phyloP scores from a whole-genome alignment of 2,888 invertebrate species.

The Leptura quadrifasciata region DNA sequence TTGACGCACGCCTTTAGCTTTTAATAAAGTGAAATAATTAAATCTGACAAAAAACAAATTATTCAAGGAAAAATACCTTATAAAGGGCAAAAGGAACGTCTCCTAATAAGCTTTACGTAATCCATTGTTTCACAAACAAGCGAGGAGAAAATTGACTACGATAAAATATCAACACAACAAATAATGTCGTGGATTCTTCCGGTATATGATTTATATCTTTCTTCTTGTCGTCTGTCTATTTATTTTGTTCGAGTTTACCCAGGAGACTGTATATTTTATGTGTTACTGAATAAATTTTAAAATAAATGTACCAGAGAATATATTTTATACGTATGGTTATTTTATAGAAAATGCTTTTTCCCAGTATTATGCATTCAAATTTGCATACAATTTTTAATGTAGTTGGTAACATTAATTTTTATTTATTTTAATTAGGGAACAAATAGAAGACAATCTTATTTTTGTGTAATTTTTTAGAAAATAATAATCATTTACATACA shows the following conservation, averaged over 20 bases:
- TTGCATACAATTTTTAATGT: no score
- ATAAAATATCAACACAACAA: conserved; percentile 42
- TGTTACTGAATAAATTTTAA: conserved; percentile 18
- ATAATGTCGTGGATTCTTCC: conserved; percentile 38
- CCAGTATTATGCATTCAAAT: no score
- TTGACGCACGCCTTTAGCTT: neutral
- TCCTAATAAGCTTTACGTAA: conserved; percentile 27
- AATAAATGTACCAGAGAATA: neutral
- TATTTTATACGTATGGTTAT: neutral
- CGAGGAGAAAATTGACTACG: conserved; percentile 35
- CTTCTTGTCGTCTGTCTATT: conserved; percentile 25
- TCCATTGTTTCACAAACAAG: conserved; percentile 34
- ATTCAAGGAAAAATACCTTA: conserved; percentile 3
- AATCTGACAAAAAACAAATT: neutral
- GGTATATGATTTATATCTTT: conserved; percentile 39
- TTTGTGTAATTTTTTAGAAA: no score
- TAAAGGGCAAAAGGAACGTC: conserved; percentile 19
- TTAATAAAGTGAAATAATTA: neutral
- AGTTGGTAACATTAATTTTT: no score
- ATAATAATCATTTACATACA: no score
- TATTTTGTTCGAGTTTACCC: conserved; percentile 21
- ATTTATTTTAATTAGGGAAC: no score
- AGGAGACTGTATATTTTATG: conserved; percentile 1
- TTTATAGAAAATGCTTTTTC: no score
- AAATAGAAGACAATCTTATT: no score